phyloP scores from a whole-genome alignment of 2,113 vertebrate species.

The Oreochromis spilurus region DNA sequence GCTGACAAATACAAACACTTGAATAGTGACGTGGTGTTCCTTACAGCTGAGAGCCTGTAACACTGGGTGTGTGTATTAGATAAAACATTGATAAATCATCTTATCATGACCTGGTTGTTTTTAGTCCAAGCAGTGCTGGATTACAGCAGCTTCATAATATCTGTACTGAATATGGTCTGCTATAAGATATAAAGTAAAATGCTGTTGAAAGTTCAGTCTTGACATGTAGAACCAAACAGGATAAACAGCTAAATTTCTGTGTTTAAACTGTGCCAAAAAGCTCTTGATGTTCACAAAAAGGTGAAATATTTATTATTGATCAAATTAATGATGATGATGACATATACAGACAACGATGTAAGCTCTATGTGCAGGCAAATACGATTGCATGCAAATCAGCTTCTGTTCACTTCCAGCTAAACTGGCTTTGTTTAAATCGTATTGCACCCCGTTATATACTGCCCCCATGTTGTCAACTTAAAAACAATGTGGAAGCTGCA shows the following conservation, averaged over 20 bases:
- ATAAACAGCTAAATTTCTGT: accelerated
- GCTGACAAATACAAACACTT: not conserved
- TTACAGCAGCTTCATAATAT: not conserved
- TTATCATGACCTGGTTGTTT: not conserved
- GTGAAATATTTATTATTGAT: not conserved
- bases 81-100: not conserved
- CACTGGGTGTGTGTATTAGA: not conserved
- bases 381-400: no score
- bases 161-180: accelerated
- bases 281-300: accelerated
- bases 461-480: no score
- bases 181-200: accelerated
- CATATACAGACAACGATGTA: accelerated
- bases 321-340: not conserved
- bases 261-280: not conserved
- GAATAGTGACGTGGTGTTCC: accelerated
- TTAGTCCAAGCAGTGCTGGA: not conserved
- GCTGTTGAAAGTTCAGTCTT: accelerated
- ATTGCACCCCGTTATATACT: no score
- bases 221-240: accelerated
- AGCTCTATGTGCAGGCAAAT: not conserved
- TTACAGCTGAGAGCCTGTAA: not conserved
- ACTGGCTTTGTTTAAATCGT: no score
- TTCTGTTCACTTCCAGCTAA: no score
- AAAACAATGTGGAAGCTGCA: no score